Base-by-base conservation (phyloP, 2,888 invertebrate genomes). In the Clivina fossor region DNA sequence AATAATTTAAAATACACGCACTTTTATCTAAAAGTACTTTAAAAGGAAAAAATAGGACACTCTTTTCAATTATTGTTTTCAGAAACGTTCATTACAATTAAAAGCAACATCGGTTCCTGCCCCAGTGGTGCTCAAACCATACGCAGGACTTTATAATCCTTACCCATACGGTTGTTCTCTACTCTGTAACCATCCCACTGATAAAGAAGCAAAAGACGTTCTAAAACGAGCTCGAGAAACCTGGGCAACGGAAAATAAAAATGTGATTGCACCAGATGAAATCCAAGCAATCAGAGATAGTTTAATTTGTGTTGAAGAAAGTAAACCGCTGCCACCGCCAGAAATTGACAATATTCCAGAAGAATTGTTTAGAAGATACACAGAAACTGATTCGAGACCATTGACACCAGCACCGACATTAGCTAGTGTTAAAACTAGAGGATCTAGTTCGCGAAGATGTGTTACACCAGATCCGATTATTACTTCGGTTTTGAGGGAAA, bases 331-430 rank as follows among this genome's bases (percentile, higher is more conserved):
- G 4, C 47, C 77, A 71, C 50, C 35, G 4, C 47, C 77, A 71
- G 74, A 76, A 0, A 79, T 80, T 57, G 86, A 85, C 62, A 81
- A 83, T 63, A 85, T 88, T 61, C 86, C 87, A 0, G 88, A 88
- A 65, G 87, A 87, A 69, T 77, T 88, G 66, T 88, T 87, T 69
- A 78, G 86, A 65, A 78, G 80, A 60, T 91, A 90, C 66, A 87
- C 90, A 0, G 90, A 90, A 64, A 91, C 90, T 0, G 91, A 91
- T 69, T 92, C 91, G 0, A 77, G 91, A 18, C 90, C 91, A 0
- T 72, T 86, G 60, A 90, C 90, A 0, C 91, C 91, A 0, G 85
- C 89, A 0, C 89, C 89, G 0, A 88, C 88, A 1, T 77, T 87
- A 3, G 84, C 84, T 4, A 88, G 88, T 67, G 84, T 83, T 62